Percentiles rank a stretch among this genome's conserved stretches.
These are phyloP conservation scores for Drosophila monieri DNA, from an alignment of 2,888 invertebrate genomes.

Conservation along the genomic window DNA sequence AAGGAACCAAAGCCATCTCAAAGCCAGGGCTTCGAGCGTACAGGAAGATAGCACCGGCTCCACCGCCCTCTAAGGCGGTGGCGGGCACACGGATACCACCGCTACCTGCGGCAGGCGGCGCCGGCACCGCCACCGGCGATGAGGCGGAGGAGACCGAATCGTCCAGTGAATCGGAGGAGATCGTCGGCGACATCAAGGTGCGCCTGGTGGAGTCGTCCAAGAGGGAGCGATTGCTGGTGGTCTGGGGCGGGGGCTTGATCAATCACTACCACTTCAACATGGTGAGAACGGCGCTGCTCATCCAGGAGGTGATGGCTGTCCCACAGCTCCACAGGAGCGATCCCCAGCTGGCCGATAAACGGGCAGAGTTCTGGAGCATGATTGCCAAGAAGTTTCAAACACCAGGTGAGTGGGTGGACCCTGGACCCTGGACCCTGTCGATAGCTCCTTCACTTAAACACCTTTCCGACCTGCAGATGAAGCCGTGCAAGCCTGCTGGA, in stretches of 20 bases:
- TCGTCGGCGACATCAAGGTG: slow-evolving; percentile 47
- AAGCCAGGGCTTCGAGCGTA: neutral
- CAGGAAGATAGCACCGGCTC: neutral
- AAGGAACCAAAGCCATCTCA: neutral
- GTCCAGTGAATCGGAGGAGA: neutral
- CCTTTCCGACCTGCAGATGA: slow-evolving; percentile 1
- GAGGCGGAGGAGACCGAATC: neutral
- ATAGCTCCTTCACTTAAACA: neutral
- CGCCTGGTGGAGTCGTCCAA: slow-evolving; percentile 40
- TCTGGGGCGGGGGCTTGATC: slow-evolving; percentile 15
- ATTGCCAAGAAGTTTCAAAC: slow-evolving; percentile 57
- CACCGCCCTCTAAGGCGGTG: no score
- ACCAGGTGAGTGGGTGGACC: slow-evolving; percentile 53
- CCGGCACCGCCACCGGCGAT: no score
- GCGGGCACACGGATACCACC: no score
- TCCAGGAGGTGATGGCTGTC: slow-evolving; percentile 71
- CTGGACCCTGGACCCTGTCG: no score
- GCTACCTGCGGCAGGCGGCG: no score
- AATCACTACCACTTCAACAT: slow-evolving; percentile 52
- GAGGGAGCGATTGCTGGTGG: slow-evolving; percentile 42
- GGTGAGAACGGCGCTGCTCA: slow-evolving; percentile 52
- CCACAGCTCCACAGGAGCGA: slow-evolving; percentile 65
- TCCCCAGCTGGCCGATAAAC: slow-evolving; percentile 4
- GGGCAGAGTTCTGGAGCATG: slow-evolving; percentile 56
- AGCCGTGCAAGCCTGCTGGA: slow-evolving; percentile 67